phyloP scores from a whole-genome alignment of 1,140 invertebrate genomes.

The Pinna nobilis region DNA sequence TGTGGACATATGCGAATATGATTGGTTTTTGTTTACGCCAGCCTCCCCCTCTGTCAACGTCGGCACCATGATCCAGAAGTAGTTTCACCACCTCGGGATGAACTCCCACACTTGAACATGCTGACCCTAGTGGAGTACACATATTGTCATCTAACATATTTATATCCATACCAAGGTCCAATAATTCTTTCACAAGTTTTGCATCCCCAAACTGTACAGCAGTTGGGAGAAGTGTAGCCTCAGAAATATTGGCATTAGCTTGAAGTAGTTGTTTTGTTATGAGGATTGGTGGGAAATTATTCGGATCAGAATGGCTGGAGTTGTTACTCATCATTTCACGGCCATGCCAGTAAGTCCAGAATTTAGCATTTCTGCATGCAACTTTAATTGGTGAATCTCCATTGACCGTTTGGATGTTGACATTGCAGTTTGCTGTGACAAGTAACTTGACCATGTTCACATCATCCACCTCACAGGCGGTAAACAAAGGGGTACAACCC shows the following conservation, averaged over 20 bases:
- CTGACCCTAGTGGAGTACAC: conserved; percentile 63
- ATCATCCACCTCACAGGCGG: conserved; percentile 64
- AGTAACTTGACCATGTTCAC: conserved; percentile 55
- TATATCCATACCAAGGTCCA: conserved; percentile 66
- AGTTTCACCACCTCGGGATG: conserved; percentile 56
- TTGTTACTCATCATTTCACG: conserved; percentile 22
- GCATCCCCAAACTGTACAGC: conserved; percentile 63
- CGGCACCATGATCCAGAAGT: conserved; percentile 64
- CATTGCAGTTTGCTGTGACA: conserved; percentile 55
- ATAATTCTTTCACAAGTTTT: conserved; percentile 59
- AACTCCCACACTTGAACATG: conserved; percentile 59
- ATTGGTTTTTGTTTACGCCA: conserved; percentile 68
- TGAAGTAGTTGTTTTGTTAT: conserved; percentile 63
- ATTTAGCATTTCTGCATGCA: conserved; percentile 64
- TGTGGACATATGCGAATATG: conserved; percentile 68
- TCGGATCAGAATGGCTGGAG: conserved; percentile 34
- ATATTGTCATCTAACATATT: conserved; percentile 68
- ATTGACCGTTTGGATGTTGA: conserved; percentile 57
- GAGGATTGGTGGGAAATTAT: conserved; percentile 62
- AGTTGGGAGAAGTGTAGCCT: conserved; percentile 64
- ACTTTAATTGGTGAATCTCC: conserved; percentile 65
- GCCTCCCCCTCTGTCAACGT: conserved; percentile 65
- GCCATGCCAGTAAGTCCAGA: conserved; percentile 66
- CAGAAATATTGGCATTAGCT: conserved; percentile 55
- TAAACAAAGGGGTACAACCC: conserved; percentile 85